Conservation (phyloP, 2,113 vertebrate genomes). For the Grammomys surdaster region DNA sequence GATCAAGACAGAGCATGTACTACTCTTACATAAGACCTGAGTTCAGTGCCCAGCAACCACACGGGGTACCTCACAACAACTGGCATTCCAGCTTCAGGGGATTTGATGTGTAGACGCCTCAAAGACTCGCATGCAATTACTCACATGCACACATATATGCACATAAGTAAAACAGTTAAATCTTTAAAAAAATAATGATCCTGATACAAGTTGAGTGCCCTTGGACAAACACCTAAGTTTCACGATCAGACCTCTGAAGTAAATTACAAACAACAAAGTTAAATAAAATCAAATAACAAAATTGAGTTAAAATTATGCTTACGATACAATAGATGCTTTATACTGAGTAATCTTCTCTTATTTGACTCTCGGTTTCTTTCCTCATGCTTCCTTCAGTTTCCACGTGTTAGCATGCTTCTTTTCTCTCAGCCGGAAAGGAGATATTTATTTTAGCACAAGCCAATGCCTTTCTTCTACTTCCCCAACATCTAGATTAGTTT, state of each 20-base stretch:
- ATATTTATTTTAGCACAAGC: slow-evolving; percentile 22
- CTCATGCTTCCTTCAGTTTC: not conserved
- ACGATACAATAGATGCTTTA: not conserved
- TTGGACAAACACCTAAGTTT: not conserved
- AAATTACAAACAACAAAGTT: not conserved
- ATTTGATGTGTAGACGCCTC: not conserved
- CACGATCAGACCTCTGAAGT: not conserved
- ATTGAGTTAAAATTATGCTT: not conserved
- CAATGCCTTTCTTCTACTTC: not conserved
- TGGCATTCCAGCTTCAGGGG: not conserved
- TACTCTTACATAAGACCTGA: not conserved
- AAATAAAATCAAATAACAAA: not conserved
- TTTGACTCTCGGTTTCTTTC: slow-evolving; percentile 6
- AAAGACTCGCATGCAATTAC: not conserved
- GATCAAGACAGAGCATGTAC: not conserved
- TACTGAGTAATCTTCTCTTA: not conserved
- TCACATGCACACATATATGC: no score
- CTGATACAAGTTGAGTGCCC: not conserved
- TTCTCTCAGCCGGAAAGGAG: slow-evolving; percentile 18
- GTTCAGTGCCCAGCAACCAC: not conserved
- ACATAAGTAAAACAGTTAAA: not conserved
- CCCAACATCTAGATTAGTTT: not conserved
- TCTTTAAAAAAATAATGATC: not conserved
- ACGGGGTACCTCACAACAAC: not conserved
- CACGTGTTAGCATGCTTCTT: not conserved